Conservation (phyloP, 1,140 invertebrate genomes). For the Marisa cornuarietis region DNA sequence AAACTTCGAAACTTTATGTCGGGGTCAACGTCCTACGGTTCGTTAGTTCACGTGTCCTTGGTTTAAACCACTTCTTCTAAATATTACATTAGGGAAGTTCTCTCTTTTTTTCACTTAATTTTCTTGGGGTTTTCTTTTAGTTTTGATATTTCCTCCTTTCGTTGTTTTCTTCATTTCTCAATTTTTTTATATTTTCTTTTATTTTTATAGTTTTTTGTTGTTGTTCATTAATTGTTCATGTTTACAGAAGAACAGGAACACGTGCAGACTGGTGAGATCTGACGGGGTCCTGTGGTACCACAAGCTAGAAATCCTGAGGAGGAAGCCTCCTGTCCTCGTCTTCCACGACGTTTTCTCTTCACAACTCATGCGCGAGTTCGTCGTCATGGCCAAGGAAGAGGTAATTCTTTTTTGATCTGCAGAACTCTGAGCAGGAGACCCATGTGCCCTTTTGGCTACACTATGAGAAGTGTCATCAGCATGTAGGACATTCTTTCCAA, state of each 20-base stretch:
- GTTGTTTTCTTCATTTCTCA: too few species aligned
- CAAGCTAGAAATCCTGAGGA: conserved; percentile 9
- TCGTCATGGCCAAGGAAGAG: background rate
- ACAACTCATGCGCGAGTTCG: background rate
- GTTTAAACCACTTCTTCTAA: background rate
- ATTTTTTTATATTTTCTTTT: background rate
- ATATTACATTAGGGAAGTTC: background rate
- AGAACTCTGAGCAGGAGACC: too few species aligned
- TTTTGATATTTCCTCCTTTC: background rate
- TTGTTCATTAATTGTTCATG: background rate
- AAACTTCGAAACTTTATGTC: conserved; percentile 13
- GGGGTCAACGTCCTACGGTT: background rate
- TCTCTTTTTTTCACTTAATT: background rate
- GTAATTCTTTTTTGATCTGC: background rate
- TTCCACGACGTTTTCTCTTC: conserved; percentile 16
- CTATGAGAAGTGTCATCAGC: too few species aligned
- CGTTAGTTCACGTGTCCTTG: background rate
- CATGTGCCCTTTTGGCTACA: too few species aligned
- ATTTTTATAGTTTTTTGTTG: background rate
- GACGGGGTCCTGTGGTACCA: background rate
- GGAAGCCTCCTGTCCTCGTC: conserved; percentile 7
- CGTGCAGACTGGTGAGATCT: conserved; percentile 9
- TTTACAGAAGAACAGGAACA: background rate
- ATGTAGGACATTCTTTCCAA: too few species aligned
- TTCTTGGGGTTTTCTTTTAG: background rate